Evolutionary conservation across 2,797 vertebrate genomes (phyloP), one percentile per base, ranked within the genome.

Genomic region (Gambelia wislizenii): DNA sequence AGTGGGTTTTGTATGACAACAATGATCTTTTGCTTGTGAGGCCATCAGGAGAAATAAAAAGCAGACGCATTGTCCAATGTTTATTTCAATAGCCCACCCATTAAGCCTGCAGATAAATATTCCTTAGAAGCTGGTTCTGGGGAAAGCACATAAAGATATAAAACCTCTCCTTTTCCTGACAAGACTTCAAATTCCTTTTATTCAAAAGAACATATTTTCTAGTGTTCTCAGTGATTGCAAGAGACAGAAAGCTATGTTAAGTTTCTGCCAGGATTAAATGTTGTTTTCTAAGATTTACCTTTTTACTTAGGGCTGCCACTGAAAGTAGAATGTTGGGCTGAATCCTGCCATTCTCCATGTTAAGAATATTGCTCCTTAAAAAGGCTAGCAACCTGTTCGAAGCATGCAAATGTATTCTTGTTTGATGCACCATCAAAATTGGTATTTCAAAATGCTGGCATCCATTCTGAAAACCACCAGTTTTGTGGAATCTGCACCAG

Each of bases 61-160:
- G 83, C 69, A 75, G n/a, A 78, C 20, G 59, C 88, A 91, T 84
- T 0, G 8, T 86, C 82, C 91, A 91, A 87, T 88, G 79, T 56
- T 52, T 78, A 61, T 93, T 95, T 92, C 86, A 44, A 87, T 83
- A n/a, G 64, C 88, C 39, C 27, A 39, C 90, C 72, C 90, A 54
- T 87, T 93, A 91, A 94, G 92, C 80, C 4, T 85, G 78, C 86
- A 92, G 92, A 95, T 95, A 96, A 95, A 96, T 95, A 87, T 79
- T 87, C 89, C 93, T 91, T 86, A 81, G 86, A 91, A 92, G 88
- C 8, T 86, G 36, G 30, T 81, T 61, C 4, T 75, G 85, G 59
- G 89, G 93, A 91, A 89, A 91, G 93, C 94, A 22, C 86, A 85
- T 36, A 7, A 67, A 82, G 67, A 85, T n/a, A 90, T 94, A 95